Base-by-base conservation (phyloP, 1,140 invertebrate species). In the Danaus plexippus region DNA sequence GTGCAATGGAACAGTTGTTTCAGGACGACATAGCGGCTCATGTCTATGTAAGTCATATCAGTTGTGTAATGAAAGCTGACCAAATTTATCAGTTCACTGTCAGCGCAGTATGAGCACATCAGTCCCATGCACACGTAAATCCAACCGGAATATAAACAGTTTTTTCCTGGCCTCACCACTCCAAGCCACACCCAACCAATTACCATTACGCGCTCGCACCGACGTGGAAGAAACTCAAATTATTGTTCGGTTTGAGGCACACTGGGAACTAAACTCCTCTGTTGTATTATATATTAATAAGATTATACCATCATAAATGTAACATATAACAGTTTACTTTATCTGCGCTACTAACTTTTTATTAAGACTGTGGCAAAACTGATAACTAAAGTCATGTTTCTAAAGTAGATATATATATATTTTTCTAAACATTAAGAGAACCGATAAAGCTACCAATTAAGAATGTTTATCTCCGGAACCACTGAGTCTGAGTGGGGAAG, bases 201-300 rank as follows among this genome's bases (percentile, higher is more conserved):
- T 80, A 80, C 71, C 71, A 75, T 78, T 73, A 78, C 73, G 68
- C 62, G 59, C 69, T 68, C 62, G 60, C 77, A 68, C 63, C 67
- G 68, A 65, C 66, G 59, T 75, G 67, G 65, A 82, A 77, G 77
- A 75, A 78, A 78, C 72, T 77, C 69, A 68, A 78, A 82, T 80
- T 80, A 80, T 73, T 67, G 62, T 71, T 60, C 59, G 48, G 66
- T 15, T 41, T 22, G 43, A 15, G 1, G 8, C 43, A 54, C 52
- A 71, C 43, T 13, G 22, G 8, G 51, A 47, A 60, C 50, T 44
- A 42, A 43, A 40, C 43, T 50, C 12, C 41, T 41, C 22, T 9
- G 32, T 48, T 42, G 51, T 54, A 43, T 32, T 32, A 32, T 32
- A 32, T 32, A 32, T 32, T 32, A 32, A 4, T 32, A 32, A 32